Percentiles rank a stretch among this genome's conserved stretches.
Conservation (phyloP, 2,113 vertebrate species). For the Chloebia gouldiae region DNA sequence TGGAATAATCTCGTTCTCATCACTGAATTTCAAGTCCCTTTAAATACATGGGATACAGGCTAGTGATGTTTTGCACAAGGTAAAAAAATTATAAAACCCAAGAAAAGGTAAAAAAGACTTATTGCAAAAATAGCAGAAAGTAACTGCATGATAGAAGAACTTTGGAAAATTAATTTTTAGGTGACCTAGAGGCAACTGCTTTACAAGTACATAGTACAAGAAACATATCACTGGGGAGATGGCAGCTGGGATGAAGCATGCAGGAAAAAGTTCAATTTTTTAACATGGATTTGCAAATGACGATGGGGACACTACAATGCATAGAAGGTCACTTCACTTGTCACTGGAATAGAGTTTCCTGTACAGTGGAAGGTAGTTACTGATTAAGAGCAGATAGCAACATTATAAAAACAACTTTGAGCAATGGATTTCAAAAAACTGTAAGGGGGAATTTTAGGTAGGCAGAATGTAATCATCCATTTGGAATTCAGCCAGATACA, state of each 20-base stretch:
- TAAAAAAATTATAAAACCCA: background rate
- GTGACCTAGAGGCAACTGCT: background rate
- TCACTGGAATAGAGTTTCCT: background rate
- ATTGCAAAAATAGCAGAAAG: background rate
- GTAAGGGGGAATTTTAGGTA: background rate
- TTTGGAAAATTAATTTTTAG: background rate
- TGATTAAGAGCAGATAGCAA: background rate
- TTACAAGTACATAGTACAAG: background rate
- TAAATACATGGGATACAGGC: background rate
- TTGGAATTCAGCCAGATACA: slow-evolving; percentile 17
- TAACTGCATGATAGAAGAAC: background rate
- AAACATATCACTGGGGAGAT: background rate
- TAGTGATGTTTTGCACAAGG: background rate
- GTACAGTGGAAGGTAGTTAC: background rate
- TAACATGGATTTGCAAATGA: background rate
- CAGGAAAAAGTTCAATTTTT: background rate
- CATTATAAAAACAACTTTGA: background rate
- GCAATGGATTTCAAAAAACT: background rate
- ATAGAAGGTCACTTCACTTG: background rate
- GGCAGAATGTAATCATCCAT: slow-evolving; percentile 21
- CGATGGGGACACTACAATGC: background rate
- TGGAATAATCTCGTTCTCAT: background rate
- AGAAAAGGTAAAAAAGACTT: background rate
- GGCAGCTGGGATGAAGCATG: background rate
- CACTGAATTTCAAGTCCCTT: background rate